phyloP scores from a whole-genome alignment of 2,797 vertebrate genomes.

The Crossoptilon crossoptilon region DNA sequence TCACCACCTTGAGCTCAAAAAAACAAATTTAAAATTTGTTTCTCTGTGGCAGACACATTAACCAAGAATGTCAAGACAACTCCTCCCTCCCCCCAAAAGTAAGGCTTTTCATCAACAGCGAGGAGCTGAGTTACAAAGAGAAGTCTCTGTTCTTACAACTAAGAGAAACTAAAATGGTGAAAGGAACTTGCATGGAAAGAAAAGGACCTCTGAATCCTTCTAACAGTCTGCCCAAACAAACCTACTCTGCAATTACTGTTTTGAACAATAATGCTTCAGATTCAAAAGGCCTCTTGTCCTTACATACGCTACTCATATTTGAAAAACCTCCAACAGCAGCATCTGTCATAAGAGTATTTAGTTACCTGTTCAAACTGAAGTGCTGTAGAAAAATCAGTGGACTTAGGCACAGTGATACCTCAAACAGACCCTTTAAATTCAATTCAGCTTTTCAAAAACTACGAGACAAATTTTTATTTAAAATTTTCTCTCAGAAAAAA shows the following conservation, averaged over 20 bases:
- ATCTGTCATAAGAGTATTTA: background rate
- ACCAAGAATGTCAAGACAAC: background rate
- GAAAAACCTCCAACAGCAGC: background rate
- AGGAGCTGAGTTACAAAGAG: background rate
- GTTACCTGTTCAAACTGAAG: background rate
- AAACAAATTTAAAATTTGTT: background rate
- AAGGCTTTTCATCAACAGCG: background rate
- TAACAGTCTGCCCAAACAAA: background rate
- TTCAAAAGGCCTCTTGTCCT: background rate
- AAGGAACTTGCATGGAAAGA: background rate
- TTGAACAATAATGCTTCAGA: background rate
- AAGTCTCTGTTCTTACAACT: background rate
- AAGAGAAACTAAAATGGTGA: background rate
- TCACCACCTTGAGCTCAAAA: background rate
- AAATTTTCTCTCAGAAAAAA: background rate
- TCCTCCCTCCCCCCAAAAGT: too few species aligned
- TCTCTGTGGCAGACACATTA: background rate
- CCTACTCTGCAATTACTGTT: background rate
- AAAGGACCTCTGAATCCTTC: background rate
- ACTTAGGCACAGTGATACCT: background rate
- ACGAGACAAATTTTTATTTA: background rate
- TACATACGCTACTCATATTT: fast-evolving
- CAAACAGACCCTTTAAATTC: background rate
- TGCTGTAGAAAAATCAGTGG: background rate
- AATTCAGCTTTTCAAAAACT: background rate